phyloP scores from a whole-genome alignment of 2,888 invertebrate genomes.

The Dione juno region DNA sequence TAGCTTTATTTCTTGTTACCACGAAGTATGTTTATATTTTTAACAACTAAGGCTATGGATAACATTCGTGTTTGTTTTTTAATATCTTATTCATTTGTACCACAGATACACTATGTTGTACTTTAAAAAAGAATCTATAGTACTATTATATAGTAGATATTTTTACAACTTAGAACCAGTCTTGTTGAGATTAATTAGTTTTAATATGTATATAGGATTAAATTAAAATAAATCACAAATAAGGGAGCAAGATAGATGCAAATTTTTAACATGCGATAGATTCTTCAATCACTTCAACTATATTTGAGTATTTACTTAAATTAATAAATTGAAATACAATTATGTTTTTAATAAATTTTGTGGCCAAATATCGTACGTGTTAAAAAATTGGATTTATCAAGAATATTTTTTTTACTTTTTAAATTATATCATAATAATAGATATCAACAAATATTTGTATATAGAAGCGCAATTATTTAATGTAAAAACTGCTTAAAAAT shows the following conservation, averaged over 20 bases:
- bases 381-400: slow-evolving; percentile 4
- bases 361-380: not conserved
- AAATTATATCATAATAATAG: slow-evolving; percentile 5
- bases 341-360: not conserved
- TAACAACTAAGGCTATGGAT: not conserved
- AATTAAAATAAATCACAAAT: not conserved
- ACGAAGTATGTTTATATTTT: slow-evolving; percentile 19
- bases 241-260: not conserved
- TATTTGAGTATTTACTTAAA: not conserved
- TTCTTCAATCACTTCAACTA: not conserved
- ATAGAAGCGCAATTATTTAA: slow-evolving; percentile 34
- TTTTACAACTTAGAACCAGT: slow-evolving; percentile 12
- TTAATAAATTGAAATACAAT: not conserved
- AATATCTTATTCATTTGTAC: slow-evolving; percentile 3
- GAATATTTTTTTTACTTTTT: slow-evolving; percentile 6
- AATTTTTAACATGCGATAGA: not conserved
- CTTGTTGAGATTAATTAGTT: slow-evolving; percentile 33
- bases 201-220: slow-evolving; percentile 15
- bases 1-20: slow-evolving; percentile 43
- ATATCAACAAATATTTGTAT: slow-evolving; percentile 17
- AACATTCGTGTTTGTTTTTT: slow-evolving; percentile 13
- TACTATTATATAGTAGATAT: not conserved
- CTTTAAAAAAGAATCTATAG: slow-evolving; percentile 1
- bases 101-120: slow-evolving; percentile 15
- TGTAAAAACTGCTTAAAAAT: slow-evolving; percentile 38